Evolutionary conservation across 2,113 vertebrate genomes (phyloP), one percentile per base, ranked within the genome.

Genomic region (Henicopernis longicauda): DNA sequence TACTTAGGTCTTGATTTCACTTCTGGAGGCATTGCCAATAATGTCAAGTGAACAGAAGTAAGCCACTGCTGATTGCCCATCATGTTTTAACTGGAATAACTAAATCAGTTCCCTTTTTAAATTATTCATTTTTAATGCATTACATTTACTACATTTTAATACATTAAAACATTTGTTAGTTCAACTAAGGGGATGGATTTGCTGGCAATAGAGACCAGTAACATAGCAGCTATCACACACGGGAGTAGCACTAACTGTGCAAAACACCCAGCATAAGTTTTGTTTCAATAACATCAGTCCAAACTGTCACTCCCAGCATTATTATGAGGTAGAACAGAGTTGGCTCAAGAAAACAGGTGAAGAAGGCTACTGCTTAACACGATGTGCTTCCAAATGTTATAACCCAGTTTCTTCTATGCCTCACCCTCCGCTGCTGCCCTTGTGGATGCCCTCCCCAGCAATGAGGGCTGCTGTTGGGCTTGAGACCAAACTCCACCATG

Each of bases 191-290:
- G 40, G 27, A 11, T 86, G 36, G 36, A 34, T 73, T 82, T 82
- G 36, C 42, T 86, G 36, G 49, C 21, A 40, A 63, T 9, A 69
- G 59, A 78, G 17, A 26, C 5, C 7, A 7, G 38, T 58, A 62
- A 22, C 40, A 12, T 16, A 47, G n/a, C 9, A 20, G 4, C 18
- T 74, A 6, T n/a, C 1, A 0, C 10, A 21, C 25, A 40, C 0
- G 1, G 31, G 14, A 44, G 19, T 17, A 38, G 14, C 22, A 7
- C 6, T 44, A 34, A 47, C 10, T 29, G 16, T 49, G 19, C 31
- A 90, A 67, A 94, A 72, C n/a, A 78, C 13, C 18, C 19, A 36
- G 3, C 1, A 0, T 12, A 36, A 77, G 6, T 16, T 47, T 34
- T 55, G 14, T 66, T 82, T 86, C 29, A 27, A 3, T 57, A 70